phyloP scores from a whole-genome alignment of 2,797 vertebrate genomes.

The Halcyon badia region DNA sequence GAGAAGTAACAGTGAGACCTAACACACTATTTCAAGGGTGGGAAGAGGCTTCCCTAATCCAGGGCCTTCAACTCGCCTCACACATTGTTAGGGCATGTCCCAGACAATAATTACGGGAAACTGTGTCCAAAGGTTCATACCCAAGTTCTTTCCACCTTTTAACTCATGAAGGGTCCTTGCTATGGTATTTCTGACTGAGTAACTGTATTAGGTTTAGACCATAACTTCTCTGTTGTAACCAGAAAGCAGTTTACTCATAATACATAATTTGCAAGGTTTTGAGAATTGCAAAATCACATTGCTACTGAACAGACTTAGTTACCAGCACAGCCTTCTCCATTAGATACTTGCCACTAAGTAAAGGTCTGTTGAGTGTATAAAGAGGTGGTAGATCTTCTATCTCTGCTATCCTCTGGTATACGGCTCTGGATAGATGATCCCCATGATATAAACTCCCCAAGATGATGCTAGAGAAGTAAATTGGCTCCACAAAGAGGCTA shows the following conservation, averaged over 20 bases:
- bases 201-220: neutral
- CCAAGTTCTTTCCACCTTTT: neutral
- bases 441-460: slow-evolving; percentile 96
- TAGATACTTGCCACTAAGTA: slow-evolving; percentile 90
- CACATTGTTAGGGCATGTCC: neutral
- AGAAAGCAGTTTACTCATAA: slow-evolving; percentile 63
- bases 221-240: neutral
- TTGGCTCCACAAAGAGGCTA: slow-evolving; percentile 94
- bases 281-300: slow-evolving; percentile 43
- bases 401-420: slow-evolving; percentile 95
- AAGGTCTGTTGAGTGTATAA: slow-evolving; percentile 94
- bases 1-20: slow-evolving; percentile 1
- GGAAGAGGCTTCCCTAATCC: neutral
- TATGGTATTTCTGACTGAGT: neutral
- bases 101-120: neutral
- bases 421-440: slow-evolving; percentile 95
- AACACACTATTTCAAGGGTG: neutral
- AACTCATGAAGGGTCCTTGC: neutral
- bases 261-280: slow-evolving; percentile 36
- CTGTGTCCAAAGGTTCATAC: neutral
- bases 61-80: neutral
- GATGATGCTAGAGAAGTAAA: slow-evolving; percentile 98
- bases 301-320: slow-evolving; percentile 49
- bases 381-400: slow-evolving; percentile 93
- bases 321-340: slow-evolving; percentile 58